A percentile compares a stretch with the other conserved stretches of the same genome.
These are phyloP conservation scores for Rhopalosiphum padi DNA, from an alignment of 1,140 invertebrate species.

Conservation along the genomic window DNA sequence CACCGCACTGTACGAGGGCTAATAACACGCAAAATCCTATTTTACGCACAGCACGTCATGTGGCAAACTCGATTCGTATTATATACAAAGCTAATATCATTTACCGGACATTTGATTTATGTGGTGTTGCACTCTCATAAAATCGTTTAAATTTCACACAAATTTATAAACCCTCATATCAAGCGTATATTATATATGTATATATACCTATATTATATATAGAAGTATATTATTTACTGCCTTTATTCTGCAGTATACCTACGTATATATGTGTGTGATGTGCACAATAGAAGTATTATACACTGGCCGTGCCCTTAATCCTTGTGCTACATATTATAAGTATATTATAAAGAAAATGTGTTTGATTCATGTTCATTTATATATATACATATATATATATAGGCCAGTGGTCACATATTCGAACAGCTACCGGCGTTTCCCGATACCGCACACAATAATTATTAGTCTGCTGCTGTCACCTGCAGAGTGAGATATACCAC, in stretches of 20 bases:
- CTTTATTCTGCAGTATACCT: not conserved
- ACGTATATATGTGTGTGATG: too few species aligned
- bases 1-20: not conserved
- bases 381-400: not conserved
- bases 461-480: not conserved
- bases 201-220: not conserved
- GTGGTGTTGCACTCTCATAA: not conserved
- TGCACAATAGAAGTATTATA: not conserved
- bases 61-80: not conserved
- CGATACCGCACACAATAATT: not conserved
- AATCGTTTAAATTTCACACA: slow-evolving; percentile 10
- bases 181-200: not conserved
- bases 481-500: not conserved
- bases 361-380: not conserved
- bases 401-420: not conserved
- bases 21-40: slow-evolving; percentile 9
- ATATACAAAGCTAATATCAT: not conserved
- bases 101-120: slow-evolving; percentile 1
- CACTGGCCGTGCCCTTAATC: not conserved
- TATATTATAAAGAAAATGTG: not conserved
- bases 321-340: not conserved
- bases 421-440: not conserved
- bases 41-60: slow-evolving; percentile 15
- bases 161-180: not conserved
- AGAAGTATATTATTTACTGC: not conserved